Percentiles rank a stretch among this genome's conserved stretches.
Evolutionary conservation across 2,797 vertebrate species (phyloP).

Genomic region (Neosalanx taihuensis): DNA sequence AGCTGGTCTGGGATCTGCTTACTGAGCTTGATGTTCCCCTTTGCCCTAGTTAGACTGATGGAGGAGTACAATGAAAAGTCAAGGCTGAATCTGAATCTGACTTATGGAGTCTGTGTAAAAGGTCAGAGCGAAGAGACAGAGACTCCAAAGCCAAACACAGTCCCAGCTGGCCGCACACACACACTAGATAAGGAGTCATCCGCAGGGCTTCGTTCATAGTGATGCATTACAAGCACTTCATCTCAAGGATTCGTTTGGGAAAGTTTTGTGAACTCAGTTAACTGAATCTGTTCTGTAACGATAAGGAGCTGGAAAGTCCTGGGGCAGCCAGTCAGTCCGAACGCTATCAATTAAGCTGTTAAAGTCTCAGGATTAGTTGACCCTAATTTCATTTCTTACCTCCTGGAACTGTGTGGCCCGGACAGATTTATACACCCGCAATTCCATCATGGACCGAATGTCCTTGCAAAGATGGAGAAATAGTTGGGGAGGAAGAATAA

Average conservation of each 20-base stretch:
- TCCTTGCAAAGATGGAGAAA: background rate
- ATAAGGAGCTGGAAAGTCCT: background rate
- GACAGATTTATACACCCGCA: background rate
- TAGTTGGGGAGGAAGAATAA: too few species aligned
- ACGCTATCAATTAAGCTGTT: background rate
- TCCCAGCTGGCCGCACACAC: too few species aligned
- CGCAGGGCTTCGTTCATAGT: too few species aligned
- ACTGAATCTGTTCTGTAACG: background rate
- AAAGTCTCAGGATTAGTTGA: background rate
- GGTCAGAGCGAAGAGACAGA: too few species aligned
- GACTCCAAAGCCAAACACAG: too few species aligned
- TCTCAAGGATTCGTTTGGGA: background rate
- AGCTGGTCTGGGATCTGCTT: conserved; percentile 8
- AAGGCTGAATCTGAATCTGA: too few species aligned
- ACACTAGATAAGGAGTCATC: too few species aligned
- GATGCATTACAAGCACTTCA: too few species aligned
- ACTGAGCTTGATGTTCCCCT: background rate
- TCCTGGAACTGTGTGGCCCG: background rate
- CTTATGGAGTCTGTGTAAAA: too few species aligned
- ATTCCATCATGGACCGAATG: background rate
- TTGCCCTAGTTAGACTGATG: background rate
- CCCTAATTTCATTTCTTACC: background rate
- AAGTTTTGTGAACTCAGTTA: background rate
- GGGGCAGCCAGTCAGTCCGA: background rate
- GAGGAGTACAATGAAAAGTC: too few species aligned